Conservation (phyloP, 2,113 vertebrate species). For the Pogona vitticeps region DNA sequence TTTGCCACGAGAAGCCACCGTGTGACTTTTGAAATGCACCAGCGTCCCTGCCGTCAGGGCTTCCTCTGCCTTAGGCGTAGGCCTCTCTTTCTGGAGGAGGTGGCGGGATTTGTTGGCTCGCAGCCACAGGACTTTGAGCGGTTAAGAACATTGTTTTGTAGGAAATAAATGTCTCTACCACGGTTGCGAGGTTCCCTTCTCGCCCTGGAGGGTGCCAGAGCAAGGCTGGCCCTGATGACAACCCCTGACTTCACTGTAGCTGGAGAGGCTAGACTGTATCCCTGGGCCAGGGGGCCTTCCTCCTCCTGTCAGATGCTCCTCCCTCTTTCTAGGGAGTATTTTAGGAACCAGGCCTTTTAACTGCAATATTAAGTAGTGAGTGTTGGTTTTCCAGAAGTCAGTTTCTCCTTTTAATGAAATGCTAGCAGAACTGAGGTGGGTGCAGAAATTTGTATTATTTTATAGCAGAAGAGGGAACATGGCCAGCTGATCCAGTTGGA, state of each 20-base stretch:
- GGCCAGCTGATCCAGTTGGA: slow-evolving; percentile 33
- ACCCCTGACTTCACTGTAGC: neutral
- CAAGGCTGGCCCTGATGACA: slow-evolving; percentile 29
- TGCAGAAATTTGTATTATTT: slow-evolving; percentile 48
- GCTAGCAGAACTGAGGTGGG: slow-evolving; percentile 15
- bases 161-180: slow-evolving; percentile 53
- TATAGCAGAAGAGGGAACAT: slow-evolving; percentile 22
- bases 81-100: slow-evolving; percentile 56
- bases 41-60: slow-evolving; percentile 15
- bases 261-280: too few relatives aligned
- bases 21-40: slow-evolving; percentile 47
- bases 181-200: slow-evolving; percentile 18
- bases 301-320: neutral
- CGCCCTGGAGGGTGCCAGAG: slow-evolving; percentile 19
- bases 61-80: slow-evolving; percentile 53
- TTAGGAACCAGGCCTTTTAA: slow-evolving; percentile 36
- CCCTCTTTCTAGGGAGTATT: slow-evolving; percentile 42
- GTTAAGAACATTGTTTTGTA: slow-evolving; percentile 37
- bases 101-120: slow-evolving; percentile 25
- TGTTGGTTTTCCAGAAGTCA: slow-evolving; percentile 26
- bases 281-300: slow-evolving; percentile 10
- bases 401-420: slow-evolving; percentile 58
- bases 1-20: slow-evolving; percentile 12
- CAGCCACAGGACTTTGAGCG: slow-evolving; percentile 48
- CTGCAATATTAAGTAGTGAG: slow-evolving; percentile 29